These are phyloP conservation scores for Agrotis puta DNA, from an alignment of 2,888 invertebrate genomes.

Conservation along the genomic window DNA sequence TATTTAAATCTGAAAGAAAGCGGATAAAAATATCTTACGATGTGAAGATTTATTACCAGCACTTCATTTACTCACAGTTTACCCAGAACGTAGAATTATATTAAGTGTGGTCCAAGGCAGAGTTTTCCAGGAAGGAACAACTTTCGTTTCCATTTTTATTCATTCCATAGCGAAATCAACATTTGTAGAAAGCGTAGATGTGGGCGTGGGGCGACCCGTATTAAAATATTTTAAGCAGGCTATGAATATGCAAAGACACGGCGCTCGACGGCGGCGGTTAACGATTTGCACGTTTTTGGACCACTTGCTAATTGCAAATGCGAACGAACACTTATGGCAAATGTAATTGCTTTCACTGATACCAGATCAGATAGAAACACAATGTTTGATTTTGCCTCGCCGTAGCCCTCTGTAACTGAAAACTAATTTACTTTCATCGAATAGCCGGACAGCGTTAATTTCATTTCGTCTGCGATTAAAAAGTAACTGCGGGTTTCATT, in stretches of 20 bases:
- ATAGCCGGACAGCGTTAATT: constrained; percentile 58
- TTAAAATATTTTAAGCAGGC: constrained; percentile 91
- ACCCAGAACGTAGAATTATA: constrained; percentile 55
- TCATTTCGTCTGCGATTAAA: constrained; percentile 66
- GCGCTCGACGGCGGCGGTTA: constrained; percentile 85
- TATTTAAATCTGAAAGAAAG: constrained; percentile 52
- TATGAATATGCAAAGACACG: constrained; percentile 91
- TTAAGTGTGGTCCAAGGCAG: constrained; percentile 49
- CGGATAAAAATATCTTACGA: constrained; percentile 56
- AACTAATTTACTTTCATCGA: constrained; percentile 70
- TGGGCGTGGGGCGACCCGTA: constrained; percentile 84
- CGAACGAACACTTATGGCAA: constrained; percentile 89
- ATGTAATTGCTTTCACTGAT: constrained; percentile 89
- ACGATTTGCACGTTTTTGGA: constrained; percentile 91
- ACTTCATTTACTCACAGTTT: constrained; percentile 61
- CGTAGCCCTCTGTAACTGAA: constrained; percentile 61
- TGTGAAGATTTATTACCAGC: constrained; percentile 56
- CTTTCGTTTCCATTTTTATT: constrained; percentile 74
- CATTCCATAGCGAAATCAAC: constrained; percentile 81
- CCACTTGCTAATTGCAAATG: constrained; percentile 90
- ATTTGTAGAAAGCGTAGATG: constrained; percentile 87
- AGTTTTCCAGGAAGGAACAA: constrained; percentile 55
- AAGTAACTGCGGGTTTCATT: constrained; percentile 64
- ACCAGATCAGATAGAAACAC: constrained; percentile 78
- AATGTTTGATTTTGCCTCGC: constrained; percentile 79